These are phyloP conservation scores for Leucophenga montana DNA, from an alignment of 2,888 invertebrate genomes.

Conservation along the genomic window DNA sequence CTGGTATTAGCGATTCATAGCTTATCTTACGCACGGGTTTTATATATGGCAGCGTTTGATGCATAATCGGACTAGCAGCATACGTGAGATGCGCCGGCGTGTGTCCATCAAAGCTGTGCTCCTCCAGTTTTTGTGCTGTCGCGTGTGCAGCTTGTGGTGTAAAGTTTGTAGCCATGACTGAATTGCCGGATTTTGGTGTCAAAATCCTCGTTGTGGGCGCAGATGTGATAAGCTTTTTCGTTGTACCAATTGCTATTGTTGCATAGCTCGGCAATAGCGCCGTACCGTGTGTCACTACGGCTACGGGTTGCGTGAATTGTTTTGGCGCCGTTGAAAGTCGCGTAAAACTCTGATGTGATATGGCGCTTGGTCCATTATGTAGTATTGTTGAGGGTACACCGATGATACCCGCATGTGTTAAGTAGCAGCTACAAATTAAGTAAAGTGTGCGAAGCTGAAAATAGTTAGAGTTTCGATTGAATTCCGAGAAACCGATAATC, in stretches of 20 bases:
- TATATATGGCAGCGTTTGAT: constrained; percentile 52
- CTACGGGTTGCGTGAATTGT: not conserved
- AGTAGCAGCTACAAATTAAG: constrained; percentile 26
- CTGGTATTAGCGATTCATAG: constrained; percentile 43
- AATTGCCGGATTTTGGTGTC: not conserved
- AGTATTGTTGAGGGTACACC: constrained; percentile 49
- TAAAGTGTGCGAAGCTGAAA: not conserved
- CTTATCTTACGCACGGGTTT: constrained; percentile 56
- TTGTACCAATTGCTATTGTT: not conserved
- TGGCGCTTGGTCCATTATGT: constrained; percentile 69
- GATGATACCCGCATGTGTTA: constrained; percentile 11
- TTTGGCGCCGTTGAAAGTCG: constrained; percentile 56
- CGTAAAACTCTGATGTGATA: constrained; percentile 76
- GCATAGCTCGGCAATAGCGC: not conserved
- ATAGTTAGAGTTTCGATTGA: not conserved
- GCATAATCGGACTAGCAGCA: constrained; percentile 53
- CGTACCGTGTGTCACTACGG: not conserved
- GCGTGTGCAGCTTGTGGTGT: not conserved
- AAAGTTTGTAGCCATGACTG: not conserved
- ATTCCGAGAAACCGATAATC: constrained; percentile 43
- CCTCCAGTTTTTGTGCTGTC: not conserved
- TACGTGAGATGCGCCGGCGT: constrained; percentile 58
- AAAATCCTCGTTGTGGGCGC: not conserved
- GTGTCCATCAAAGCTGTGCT: constrained; percentile 17
- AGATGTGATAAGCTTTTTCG: not conserved